A percentile compares a stretch with the other conserved stretches of the same genome.
Conservation (phyloP, 2,113 vertebrate species). For the Riparia riparia region DNA sequence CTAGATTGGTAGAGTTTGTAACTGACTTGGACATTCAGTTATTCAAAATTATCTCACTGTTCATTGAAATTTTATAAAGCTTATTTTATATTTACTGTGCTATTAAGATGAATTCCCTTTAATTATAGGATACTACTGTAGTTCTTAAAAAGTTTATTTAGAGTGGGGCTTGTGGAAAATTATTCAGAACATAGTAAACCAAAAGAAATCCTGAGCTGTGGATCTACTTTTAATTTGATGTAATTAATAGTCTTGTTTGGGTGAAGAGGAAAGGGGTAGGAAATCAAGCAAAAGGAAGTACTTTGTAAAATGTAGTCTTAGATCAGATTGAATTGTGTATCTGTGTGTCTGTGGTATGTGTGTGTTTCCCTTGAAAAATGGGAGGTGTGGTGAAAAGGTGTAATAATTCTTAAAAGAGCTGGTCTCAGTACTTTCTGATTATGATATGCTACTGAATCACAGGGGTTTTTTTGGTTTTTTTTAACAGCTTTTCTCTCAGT, state of each 20-base stretch:
- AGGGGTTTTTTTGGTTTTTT: neutral
- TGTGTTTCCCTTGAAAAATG: constrained; percentile 73
- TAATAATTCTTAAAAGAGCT: constrained; percentile 82
- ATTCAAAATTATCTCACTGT: constrained; percentile 52
- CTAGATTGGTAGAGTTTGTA: constrained; percentile 61
- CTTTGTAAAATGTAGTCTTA: constrained; percentile 79
- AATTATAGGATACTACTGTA: constrained; percentile 60
- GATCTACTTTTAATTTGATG: constrained; percentile 52
- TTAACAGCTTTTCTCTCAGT: constrained; percentile 6
- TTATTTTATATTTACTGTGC: constrained; percentile 70
- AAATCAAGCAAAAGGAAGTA: constrained; percentile 66
- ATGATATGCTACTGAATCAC: constrained; percentile 62
- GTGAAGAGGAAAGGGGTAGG: constrained; percentile 44
- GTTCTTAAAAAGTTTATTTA: constrained; percentile 59
- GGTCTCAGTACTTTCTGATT: constrained; percentile 81
- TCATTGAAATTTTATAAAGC: constrained; percentile 68
- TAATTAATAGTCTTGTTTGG: constrained; percentile 58
- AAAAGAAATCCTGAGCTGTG: constrained; percentile 52
- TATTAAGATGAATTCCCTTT: constrained; percentile 61
- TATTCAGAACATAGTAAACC: constrained; percentile 49
- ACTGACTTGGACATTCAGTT: constrained; percentile 59
- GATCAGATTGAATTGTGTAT: constrained; percentile 73
- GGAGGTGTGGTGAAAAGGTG: constrained; percentile 77
- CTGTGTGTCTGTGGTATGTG: constrained; percentile 76
- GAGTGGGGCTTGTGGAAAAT: constrained; percentile 51